Conservation (phyloP, 1,140 invertebrate species). For the Drosophila kurseongensis region DNA sequence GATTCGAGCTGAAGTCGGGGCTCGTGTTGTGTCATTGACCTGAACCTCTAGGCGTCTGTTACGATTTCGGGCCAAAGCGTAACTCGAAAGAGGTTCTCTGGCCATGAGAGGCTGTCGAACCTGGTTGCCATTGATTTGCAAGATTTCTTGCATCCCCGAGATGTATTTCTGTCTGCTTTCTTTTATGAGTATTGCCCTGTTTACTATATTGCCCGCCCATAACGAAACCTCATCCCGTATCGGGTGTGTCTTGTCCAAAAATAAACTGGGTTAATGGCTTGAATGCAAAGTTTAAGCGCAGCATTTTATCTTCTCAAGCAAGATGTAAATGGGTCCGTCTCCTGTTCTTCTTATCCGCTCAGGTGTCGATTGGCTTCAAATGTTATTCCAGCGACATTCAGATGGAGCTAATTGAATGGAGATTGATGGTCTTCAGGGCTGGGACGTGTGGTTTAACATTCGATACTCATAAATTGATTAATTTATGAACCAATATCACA, state of each 20-base stretch:
- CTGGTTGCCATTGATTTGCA: slow-evolving; percentile 60
- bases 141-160: slow-evolving; percentile 54
- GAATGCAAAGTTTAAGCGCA: slow-evolving; percentile 58
- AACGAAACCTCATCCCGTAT: slow-evolving; percentile 14
- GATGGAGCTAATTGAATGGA: slow-evolving; percentile 24
- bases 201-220: slow-evolving; percentile 49
- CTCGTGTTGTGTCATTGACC: slow-evolving; percentile 60
- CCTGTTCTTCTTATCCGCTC: slow-evolving; percentile 14
- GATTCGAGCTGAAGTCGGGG: slow-evolving; percentile 11
- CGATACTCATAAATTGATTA: slow-evolving; percentile 22
- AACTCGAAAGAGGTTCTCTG: slow-evolving; percentile 25
- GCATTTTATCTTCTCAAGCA: slow-evolving; percentile 50
- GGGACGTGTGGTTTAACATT: slow-evolving; percentile 17
- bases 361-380: slow-evolving; percentile 18
- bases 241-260: slow-evolving; percentile 67
- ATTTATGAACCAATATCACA: slow-evolving; percentile 25
- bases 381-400: slow-evolving; percentile 6
- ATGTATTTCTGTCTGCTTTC: slow-evolving; percentile 68
- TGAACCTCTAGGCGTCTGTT: slow-evolving; percentile 49
- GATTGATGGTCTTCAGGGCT: slow-evolving; percentile 30
- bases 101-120: slow-evolving; percentile 28
- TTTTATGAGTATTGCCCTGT: slow-evolving; percentile 49
- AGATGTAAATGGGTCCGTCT: slow-evolving; percentile 46
- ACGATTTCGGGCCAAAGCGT: slow-evolving; percentile 41
- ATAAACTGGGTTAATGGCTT: slow-evolving; percentile 74